These are phyloP conservation scores for Xiphias gladius DNA, from an alignment of 2,113 vertebrate genomes.

Conservation along the genomic window DNA sequence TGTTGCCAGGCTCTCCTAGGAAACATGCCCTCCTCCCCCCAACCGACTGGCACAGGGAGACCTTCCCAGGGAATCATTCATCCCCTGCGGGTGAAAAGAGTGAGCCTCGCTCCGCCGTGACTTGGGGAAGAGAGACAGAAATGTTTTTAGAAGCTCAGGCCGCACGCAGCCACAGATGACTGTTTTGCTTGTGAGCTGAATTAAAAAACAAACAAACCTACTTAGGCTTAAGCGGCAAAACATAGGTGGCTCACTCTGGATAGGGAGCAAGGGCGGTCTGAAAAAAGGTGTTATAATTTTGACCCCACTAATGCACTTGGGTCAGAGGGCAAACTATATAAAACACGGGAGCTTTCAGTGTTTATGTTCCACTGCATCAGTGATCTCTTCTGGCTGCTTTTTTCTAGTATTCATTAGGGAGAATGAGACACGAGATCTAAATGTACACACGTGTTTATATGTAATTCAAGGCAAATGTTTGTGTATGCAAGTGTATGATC, in stretches of 20 bases:
- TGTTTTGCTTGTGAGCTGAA: constrained; percentile 29
- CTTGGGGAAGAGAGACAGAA: constrained; percentile 25
- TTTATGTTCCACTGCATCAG: constrained; percentile 60
- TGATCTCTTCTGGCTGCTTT: constrained; percentile 43
- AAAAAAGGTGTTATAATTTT: constrained; percentile 54
- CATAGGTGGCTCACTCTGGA: not conserved
- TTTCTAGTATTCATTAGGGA: not conserved
- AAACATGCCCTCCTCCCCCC: constrained; percentile 28
- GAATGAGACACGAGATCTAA: not conserved
- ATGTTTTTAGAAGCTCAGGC: constrained; percentile 36
- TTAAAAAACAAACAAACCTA: constrained; percentile 21
- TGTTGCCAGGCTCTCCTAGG: constrained; percentile 70
- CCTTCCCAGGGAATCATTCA: constrained; percentile 68
- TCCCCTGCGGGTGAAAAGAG: constrained; percentile 37
- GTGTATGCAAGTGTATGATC: not conserved
- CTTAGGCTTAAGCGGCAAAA: not conserved
- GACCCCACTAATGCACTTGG: constrained; percentile 44
- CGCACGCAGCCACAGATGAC: not conserved
- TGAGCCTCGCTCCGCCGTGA: not conserved
- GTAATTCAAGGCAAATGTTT: not conserved
- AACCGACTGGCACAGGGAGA: constrained; percentile 60
- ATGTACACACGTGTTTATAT: not conserved
- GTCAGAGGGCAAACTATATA: constrained; percentile 61
- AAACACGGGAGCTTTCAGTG: constrained; percentile 62
- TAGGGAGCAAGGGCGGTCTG: constrained; percentile 48